phyloP scores from a whole-genome alignment of 2,113 vertebrate species.

The Patagioenas fasciata region DNA sequence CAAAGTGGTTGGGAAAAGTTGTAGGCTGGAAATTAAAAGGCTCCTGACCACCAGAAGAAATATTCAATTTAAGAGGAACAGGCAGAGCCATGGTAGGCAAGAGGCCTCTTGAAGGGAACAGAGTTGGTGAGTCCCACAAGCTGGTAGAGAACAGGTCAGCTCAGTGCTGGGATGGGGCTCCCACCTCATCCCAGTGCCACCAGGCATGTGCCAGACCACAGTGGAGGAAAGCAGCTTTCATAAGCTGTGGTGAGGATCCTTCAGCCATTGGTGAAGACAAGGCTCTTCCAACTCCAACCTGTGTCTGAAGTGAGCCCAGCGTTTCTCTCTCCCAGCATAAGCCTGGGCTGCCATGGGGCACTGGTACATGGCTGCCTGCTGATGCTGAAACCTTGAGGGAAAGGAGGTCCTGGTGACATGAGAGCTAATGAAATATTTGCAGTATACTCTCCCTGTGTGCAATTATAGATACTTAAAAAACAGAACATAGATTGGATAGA shows the following conservation, averaged over 20 bases:
- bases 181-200: neutral
- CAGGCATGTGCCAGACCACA: fast-evolving
- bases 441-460: neutral
- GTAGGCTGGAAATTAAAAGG: neutral
- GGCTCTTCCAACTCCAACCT: neutral
- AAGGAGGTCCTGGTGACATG: neutral
- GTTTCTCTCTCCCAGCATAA: neutral
- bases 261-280: fast-evolving
- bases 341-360: neutral
- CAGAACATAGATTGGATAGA: neutral
- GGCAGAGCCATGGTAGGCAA: neutral
- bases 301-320: neutral
- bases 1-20: neutral
- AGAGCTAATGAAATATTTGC: neutral
- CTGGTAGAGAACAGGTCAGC: neutral
- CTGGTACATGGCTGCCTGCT: neutral
- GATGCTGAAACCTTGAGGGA: neutral
- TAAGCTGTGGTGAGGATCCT: neutral
- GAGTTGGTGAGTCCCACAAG: neutral
- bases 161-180: neutral
- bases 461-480: neutral
- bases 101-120: neutral
- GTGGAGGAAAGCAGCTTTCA: neutral
- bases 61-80: neutral
- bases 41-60: neutral